These are phyloP conservation scores for Euspilapteryx auroguttella DNA, from an alignment of 2,888 invertebrate species.

Conservation along the genomic window DNA sequence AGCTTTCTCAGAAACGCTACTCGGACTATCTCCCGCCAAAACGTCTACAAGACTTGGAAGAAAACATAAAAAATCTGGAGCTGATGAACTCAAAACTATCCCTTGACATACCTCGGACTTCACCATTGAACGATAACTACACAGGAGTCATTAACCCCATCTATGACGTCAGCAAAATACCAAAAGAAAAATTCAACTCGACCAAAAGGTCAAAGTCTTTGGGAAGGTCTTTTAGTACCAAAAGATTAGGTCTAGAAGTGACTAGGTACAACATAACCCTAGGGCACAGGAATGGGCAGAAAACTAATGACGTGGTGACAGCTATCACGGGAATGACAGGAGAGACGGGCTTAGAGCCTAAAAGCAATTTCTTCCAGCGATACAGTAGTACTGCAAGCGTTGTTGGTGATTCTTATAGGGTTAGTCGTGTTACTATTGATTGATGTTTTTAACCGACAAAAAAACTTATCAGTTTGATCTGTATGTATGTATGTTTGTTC, in stretches of 20 bases:
- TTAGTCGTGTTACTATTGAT: conserved; percentile 37
- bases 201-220: conserved; percentile 44
- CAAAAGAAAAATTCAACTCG: conserved; percentile 32
- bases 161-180: conserved; percentile 35
- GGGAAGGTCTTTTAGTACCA: conserved; percentile 32
- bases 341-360: conserved; percentile 33
- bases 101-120: conserved; percentile 1
- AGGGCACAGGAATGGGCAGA: conserved; percentile 25
- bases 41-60: conserved; percentile 16
- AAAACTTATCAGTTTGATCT: no score
- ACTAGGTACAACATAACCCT: conserved; percentile 38
- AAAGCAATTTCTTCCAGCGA: conserved; percentile 31
- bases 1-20: conserved; percentile 20
- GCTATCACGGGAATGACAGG: conserved; percentile 32
- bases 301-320: conserved; percentile 41
- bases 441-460: no score
- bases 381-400: conserved; percentile 23
- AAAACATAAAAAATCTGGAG: conserved; percentile 14
- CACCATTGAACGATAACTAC: conserved; percentile 12
- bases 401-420: conserved; percentile 38
- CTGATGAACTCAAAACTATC: conserved; percentile 9
- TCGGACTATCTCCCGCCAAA: conserved; percentile 22
- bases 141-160: conserved; percentile 46
- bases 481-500: no score
- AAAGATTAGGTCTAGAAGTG: conserved; percentile 23